These are phyloP conservation scores for Myanophis thanlyinensis DNA, from an alignment of 2,113 vertebrate species.

Conservation along the genomic window DNA sequence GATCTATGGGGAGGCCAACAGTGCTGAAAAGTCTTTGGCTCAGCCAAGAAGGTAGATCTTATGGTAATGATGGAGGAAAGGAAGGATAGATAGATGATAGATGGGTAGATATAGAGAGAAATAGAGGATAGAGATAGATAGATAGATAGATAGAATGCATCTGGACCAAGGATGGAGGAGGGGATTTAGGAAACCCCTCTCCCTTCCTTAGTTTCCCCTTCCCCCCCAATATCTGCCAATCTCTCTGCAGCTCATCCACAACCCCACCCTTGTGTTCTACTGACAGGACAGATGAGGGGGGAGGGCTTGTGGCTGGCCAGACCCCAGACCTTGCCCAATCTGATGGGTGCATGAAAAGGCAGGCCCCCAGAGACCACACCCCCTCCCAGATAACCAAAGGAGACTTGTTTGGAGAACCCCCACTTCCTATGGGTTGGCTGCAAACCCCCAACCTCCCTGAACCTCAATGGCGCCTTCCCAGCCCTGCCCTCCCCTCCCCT, in stretches of 20 bases:
- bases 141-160: background rate
- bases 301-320: background rate
- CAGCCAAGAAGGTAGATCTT: background rate
- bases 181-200: background rate
- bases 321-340: background rate
- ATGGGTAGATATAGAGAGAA: rapidly evolving
- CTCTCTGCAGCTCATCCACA: background rate
- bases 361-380: background rate
- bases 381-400: background rate
- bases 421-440: background rate
- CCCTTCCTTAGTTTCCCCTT: background rate
- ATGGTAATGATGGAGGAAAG: background rate
- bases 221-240: background rate
- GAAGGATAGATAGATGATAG: too few species aligned
- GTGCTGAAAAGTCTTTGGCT: background rate
- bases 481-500: slow-evolving; percentile 1
- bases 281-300: background rate
- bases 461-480: background rate
- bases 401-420: background rate
- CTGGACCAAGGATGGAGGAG: background rate
- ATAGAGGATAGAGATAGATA: background rate
- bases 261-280: background rate
- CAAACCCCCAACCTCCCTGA: background rate
- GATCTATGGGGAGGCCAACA: background rate
- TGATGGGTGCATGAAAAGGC: background rate